These are phyloP conservation scores for Virgularia gustaviana DNA, from an alignment of 92 coral and sea anemone species.

Conservation along the genomic window DNA sequence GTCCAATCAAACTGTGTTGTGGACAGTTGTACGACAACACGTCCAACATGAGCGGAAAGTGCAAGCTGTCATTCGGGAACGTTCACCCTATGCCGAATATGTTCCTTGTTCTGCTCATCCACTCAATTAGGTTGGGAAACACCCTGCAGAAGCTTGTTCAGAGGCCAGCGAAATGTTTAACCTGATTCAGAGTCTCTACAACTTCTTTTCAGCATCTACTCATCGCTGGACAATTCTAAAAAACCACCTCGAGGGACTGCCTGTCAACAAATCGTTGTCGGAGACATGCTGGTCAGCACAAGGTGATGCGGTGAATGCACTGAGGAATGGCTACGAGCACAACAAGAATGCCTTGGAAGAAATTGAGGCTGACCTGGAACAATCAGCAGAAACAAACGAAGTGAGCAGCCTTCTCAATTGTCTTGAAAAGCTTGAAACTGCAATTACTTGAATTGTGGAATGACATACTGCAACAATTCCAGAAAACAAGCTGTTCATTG, in stretches of 20 bases:
- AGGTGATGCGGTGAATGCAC: constrained; percentile 14
- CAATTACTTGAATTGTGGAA: too few relatives aligned
- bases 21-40: constrained; percentile 20
- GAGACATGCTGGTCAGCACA: constrained; percentile 33
- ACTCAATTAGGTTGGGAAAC: not conserved
- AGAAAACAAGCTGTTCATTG: not conserved
- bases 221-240: constrained; percentile 2
- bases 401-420: not conserved
- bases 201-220: constrained; percentile 16
- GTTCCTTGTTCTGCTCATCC: constrained; percentile 29
- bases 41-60: constrained; percentile 25
- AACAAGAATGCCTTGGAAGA: constrained; percentile 3
- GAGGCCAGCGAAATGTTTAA: constrained; percentile 10
- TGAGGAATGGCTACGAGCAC: constrained; percentile 4
- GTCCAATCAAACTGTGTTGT: not conserved
- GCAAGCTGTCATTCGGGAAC: constrained; percentile 2
- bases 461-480: too few relatives aligned
- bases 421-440: constrained; percentile 13
- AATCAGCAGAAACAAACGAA: constrained; percentile 19
- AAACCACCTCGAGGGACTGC: constrained; percentile 3
- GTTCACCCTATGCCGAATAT: not conserved
- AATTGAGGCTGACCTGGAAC: not conserved
- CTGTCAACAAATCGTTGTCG: not conserved
- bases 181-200: constrained; percentile 13
- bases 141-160: constrained; percentile 8